Evolutionary conservation across 1,140 invertebrate genomes (phyloP), one percentile per base, ranked within the genome.

Genomic region (Mesaphorura yosii): DNA sequence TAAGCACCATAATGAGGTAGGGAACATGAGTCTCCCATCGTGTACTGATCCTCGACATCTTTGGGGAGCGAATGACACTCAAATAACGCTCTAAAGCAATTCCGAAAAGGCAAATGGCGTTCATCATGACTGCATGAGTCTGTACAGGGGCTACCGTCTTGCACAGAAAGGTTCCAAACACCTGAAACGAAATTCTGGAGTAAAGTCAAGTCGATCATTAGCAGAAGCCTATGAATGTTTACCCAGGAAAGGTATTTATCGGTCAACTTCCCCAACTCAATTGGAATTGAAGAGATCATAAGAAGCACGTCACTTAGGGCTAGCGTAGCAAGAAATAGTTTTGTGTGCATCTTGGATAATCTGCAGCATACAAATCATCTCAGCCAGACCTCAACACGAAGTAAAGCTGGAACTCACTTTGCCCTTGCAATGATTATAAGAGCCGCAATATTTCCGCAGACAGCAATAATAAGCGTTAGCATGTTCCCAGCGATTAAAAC

Each of bases 61-160:
- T 51, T 10, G 53, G 38, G 3, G 44, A 47, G 14, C 48, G 19
- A 6, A 57, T 39, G 1, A 61, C 52, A 12, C 48, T 47, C 17
- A 61, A 49, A 27, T 61, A 57, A 17, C 59, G 29, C n/a, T 61
- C 59, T 15, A 56, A 19, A 2, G 55, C 51, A 42, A 61, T 61
- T 2, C 44, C 55, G 14, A 61, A 29, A 12, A 61, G 20, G 20
- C 51, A 54, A 34, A 56, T 52, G n/a, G 45, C 55, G 46, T 51
- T 61, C 52, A 49, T 48, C n/a, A 51, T 51, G 1, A 54, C 46
- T 15, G 55, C 50, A 12, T 40, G 14, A 5, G 22, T 47, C 44
- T 57, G 55, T 3, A 61, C 19, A n/a, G 23, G 48, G 10, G 51
- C 28, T 1, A 50, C 34, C 0, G 29, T 28, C 37, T 46, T 47